These are phyloP conservation scores for Psilopogon haemacephalus DNA, from an alignment of 2,113 vertebrate genomes.

Conservation along the genomic window DNA sequence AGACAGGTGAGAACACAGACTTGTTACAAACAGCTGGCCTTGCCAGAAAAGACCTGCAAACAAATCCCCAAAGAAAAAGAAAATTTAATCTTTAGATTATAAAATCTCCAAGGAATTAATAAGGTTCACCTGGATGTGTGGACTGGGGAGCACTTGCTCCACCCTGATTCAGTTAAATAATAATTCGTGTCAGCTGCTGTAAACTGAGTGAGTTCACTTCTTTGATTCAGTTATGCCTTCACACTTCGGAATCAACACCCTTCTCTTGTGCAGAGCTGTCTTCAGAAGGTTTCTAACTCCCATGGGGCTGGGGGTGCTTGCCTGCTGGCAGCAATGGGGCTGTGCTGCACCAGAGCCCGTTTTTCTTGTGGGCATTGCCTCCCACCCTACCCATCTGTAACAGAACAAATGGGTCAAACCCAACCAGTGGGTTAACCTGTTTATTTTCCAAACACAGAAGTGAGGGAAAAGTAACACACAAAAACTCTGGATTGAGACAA, in stretches of 20 bases:
- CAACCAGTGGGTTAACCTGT: too few species aligned
- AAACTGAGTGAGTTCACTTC: constrained; percentile 36
- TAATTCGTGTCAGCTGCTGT: constrained; percentile 28
- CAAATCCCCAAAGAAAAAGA: background rate
- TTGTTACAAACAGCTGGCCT: background rate
- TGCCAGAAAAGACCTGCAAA: background rate
- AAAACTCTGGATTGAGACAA: too few species aligned
- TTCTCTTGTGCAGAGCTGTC: background rate
- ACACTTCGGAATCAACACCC: background rate
- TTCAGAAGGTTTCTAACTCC: background rate
- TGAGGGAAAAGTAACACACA: too few species aligned
- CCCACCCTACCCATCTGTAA: too few species aligned
- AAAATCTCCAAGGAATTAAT: constrained; percentile 2
- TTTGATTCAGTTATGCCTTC: constrained; percentile 47
- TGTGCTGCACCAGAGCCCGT: background rate
- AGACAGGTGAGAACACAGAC: background rate
- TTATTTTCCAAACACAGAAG: too few species aligned
- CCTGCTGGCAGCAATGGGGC: background rate
- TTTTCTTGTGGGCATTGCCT: fast-evolving
- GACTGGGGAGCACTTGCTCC: constrained; percentile 2
- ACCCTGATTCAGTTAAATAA: constrained; percentile 40
- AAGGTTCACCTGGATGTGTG: background rate
- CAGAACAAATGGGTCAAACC: too few species aligned
- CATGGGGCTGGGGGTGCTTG: background rate
- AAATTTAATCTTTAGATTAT: background rate